Base-by-base conservation (phyloP, 2,797 vertebrate genomes). In the Rousettus madagascariensis region DNA sequence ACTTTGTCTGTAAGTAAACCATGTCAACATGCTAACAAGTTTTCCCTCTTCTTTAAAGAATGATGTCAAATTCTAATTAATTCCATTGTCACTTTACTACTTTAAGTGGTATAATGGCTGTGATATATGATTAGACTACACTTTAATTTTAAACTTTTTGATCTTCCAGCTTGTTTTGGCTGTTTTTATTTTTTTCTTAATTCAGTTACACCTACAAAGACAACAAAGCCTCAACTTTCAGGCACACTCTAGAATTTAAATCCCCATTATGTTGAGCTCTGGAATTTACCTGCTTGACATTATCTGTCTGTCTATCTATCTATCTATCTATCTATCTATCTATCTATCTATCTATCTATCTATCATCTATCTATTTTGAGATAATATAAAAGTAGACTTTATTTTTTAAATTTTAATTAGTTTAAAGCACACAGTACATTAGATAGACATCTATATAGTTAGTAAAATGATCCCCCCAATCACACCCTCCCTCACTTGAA, bases 181-280 rank as follows among this genome's bases (percentile, higher is more conserved):
- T 91, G 3, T 79, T 6, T 53, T 83, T 61, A n/a, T 5, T 79
- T 85, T 79, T 61, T 57, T 86, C 26, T 49, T 49, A 55, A 55
- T 20, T 55, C 17, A 55, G 24, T 65, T 78, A 79, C 33, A 53
- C 30, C 24, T 63, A 53, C 2, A 63, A 55, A 69, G 49, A 83
- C 20, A 80, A 55, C 20, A 75, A 77, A 20, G 30, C 28, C 33
- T 79, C 19, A 22, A 20, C 24, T 91, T 91, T 86, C 19, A 78
- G 30, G 28, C 28, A 66, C 11, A 59, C n/a, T 82, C 46, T 87
- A 94, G 85, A 91, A 65, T 91, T 88, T 84, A 94, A 71, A 78
- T 71, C 7, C 19, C n/a, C 28, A 63, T 71, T 59, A 2, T 59
- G 9, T 16, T 80, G 65, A 68, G 33, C 1, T 90, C n/a, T 87